phyloP scores from a whole-genome alignment of 2,888 invertebrate genomes.

The Eilema griseolum region DNA sequence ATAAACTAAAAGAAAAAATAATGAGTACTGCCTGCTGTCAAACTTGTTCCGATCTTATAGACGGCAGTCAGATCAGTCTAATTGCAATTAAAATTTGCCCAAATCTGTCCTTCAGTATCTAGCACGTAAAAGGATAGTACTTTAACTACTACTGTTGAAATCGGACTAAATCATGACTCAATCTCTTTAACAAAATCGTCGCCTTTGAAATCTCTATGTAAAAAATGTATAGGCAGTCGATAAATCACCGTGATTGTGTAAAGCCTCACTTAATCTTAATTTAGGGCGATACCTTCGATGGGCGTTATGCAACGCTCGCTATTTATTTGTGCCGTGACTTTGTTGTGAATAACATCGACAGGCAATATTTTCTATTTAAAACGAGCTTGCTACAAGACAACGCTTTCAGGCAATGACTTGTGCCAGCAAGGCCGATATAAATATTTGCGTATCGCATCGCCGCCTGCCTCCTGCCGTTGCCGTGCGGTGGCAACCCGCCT shows the following conservation, averaged over 20 bases:
- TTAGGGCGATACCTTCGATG: constrained; percentile 55
- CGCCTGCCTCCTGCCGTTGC: constrained; percentile 52
- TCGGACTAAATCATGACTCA: neutral
- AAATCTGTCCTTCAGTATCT: too few species aligned
- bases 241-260: constrained; percentile 56
- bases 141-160: neutral
- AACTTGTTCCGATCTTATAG: too few species aligned
- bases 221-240: constrained; percentile 45
- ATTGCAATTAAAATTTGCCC: too few species aligned
- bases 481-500: constrained; percentile 44
- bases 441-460: constrained; percentile 80
- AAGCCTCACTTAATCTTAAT: constrained; percentile 69
- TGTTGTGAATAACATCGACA: constrained; percentile 74
- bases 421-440: constrained; percentile 69
- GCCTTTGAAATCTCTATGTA: constrained; percentile 40
- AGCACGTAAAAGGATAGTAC: neutral
- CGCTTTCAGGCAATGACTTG: constrained; percentile 83
- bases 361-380: constrained; percentile 76
- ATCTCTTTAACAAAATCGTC: constrained; percentile 15
- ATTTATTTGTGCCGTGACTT: constrained; percentile 69
- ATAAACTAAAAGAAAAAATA: too few species aligned
- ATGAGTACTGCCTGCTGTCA: too few species aligned
- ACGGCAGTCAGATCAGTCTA: too few species aligned
- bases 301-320: constrained; percentile 55
- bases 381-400: constrained; percentile 76